Evolutionary conservation across 2,888 invertebrate species (phyloP), one percentile per base, ranked within the genome.

Genomic region (Rugalucina vietnamica): DNA sequence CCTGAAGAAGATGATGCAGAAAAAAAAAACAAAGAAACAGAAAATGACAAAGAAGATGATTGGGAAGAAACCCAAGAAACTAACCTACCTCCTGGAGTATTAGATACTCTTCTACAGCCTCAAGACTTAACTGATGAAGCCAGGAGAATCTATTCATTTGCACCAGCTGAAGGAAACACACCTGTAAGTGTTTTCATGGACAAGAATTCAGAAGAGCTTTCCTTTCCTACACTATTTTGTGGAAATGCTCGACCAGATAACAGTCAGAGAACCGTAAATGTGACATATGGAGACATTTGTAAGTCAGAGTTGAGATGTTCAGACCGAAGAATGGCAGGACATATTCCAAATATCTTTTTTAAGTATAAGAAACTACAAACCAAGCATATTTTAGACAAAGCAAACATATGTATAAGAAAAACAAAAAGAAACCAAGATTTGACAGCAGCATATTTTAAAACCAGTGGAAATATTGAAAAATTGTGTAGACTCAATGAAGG

Each of bases 111-210:
- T 72, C 49, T 86, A 27, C 70, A 79, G 34, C 29, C 86, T n/a
- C 84, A 65, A 72, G 85, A 84, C 43, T 84, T 84, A 71, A 43
- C 82, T 29, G 82, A 86, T 54, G 10, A 76, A 34, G 29, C 21
- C 34, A 86, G 88, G 77, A 80, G 78, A 79, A 34, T 89, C 14
- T 88, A 84, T 54, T 80, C 78, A 49, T 79, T 86, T 79, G 87
- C 89, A 29, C 85, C 88, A n/a, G 85, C 82, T 29, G 88, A 89
- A 80, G 72, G 79, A 14, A 81, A 70, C 39, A 21, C 29, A 24
- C 88, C 87, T 32, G 50, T 89, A 4, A 85, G 87, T 79, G 72
- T 89, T 29, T 87, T 87, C 76, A 4, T 75, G n/a, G 74, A 82
- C 5, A 73, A 81, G 77, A 39, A 83, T 37, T 21, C 79, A 18